phyloP scores from a whole-genome alignment of 2,888 invertebrate genomes.

The Rhamnusium bicolor region DNA sequence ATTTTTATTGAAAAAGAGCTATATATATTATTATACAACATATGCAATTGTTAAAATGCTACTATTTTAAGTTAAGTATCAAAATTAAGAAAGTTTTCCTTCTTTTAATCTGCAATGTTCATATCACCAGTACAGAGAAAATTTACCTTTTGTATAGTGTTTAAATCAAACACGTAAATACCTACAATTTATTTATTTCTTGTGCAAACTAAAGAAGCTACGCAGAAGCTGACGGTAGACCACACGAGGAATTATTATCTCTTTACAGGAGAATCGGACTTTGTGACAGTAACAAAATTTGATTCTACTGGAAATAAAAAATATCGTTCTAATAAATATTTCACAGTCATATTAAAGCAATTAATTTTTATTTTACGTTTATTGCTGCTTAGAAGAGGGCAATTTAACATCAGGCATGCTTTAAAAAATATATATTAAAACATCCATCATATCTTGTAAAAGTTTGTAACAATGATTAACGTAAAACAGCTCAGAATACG shows the following conservation, averaged over 20 bases:
- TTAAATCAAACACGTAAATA: neutral
- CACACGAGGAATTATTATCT: neutral
- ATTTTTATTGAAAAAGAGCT: too few species aligned
- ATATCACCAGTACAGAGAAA: neutral
- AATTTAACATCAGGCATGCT: constrained; percentile 24
- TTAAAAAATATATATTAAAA: constrained; percentile 53
- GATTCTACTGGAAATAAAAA: neutral
- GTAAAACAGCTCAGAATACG: constrained; percentile 54
- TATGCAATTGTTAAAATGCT: too few species aligned
- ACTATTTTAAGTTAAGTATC: too few species aligned
- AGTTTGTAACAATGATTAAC: constrained; percentile 61
- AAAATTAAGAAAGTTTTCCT: too few species aligned
- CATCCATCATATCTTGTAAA: constrained; percentile 55
- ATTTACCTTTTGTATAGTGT: neutral
- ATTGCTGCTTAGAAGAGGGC: constrained; percentile 4
- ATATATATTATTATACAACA: too few species aligned
- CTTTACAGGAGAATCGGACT: neutral
- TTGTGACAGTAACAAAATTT: neutral
- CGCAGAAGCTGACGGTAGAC: too few species aligned
- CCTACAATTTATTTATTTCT: neutral
- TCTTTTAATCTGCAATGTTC: too few species aligned
- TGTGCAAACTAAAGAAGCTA: neutral
- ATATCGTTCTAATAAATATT: neutral
- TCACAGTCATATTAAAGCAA: constrained; percentile 12
- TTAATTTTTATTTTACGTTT: constrained; percentile 7